Evolutionary conservation across 2,113 vertebrate species (phyloP).

Genomic region (Cyanistes caeruleus): DNA sequence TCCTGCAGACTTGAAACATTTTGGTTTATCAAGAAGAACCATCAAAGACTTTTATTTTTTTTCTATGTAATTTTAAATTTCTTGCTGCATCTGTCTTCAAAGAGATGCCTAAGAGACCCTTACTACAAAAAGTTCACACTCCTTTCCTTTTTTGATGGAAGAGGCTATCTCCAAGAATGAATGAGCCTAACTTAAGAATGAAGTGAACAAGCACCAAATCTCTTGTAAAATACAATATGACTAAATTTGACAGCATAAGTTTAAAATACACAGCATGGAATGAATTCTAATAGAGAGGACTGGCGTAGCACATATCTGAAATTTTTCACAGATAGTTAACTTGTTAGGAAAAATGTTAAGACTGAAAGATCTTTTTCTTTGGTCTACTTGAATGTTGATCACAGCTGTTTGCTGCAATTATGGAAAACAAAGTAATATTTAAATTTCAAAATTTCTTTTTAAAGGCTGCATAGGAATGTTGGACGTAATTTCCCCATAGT

Average conservation of each 20-base stretch:
- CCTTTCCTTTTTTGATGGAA: background rate
- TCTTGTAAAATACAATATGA: background rate
- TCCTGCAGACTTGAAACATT: background rate
- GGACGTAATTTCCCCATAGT: background rate
- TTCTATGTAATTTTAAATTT: background rate
- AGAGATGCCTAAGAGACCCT: background rate
- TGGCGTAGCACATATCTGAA: background rate
- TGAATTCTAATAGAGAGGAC: background rate
- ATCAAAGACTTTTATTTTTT: background rate
- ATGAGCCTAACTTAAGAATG: background rate
- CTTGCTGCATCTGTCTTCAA: background rate
- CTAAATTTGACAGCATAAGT: background rate
- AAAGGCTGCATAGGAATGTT: constrained; percentile 1
- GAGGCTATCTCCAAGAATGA: background rate
- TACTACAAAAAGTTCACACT: background rate
- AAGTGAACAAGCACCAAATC: background rate
- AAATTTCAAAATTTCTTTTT: constrained; percentile 47
- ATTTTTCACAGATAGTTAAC: background rate
- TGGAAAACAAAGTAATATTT: constrained; percentile 51
- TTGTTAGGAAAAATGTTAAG: constrained; percentile 36
- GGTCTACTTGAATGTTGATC: constrained; percentile 36
- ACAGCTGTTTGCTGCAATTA: constrained; percentile 58
- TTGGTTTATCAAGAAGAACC: background rate
- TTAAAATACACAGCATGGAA: background rate
- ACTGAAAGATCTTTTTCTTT: constrained; percentile 46